Conservation (phyloP, 2,797 vertebrate genomes). For the Tragopan temminckii region DNA sequence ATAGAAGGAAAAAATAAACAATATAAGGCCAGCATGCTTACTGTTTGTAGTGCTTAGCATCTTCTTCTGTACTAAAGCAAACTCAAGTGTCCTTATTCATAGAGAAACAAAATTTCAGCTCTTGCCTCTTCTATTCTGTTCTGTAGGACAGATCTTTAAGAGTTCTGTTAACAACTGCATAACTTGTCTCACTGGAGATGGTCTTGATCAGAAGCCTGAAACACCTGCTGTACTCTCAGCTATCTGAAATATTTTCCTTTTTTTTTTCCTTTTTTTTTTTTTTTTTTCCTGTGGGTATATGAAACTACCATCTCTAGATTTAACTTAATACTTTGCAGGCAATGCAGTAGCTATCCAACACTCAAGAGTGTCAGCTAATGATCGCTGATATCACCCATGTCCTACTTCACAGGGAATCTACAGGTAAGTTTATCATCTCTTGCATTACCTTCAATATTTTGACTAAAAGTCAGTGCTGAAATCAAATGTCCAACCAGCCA, state of each 20-base stretch:
- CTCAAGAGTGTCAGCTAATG: not conserved
- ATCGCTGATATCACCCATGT: not conserved
- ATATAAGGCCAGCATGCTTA: not conserved
- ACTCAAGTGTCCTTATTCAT: not conserved
- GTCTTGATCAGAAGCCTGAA: not conserved
- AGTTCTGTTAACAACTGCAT: not conserved
- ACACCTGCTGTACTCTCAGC: not conserved
- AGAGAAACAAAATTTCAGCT: not conserved
- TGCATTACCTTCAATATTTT: not conserved
- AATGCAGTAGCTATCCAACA: not conserved
- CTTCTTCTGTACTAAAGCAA: not conserved
- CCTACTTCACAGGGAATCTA: not conserved
- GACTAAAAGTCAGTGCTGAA: not conserved
- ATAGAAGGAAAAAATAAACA: not conserved
- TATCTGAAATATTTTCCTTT: not conserved
- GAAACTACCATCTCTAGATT: not conserved
- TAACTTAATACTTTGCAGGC: not conserved
- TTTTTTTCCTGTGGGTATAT: not conserved
- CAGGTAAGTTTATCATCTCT: not conserved
- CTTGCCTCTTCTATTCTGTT: not conserved
- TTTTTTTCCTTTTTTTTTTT: not conserved
- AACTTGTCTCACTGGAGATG: not conserved
- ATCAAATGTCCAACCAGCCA: not conserved
- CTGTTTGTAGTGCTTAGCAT: not conserved
- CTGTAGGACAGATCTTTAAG: not conserved